Conservation (phyloP, 2,797 vertebrate genomes). For the Chiroxiphia lanceolata region DNA sequence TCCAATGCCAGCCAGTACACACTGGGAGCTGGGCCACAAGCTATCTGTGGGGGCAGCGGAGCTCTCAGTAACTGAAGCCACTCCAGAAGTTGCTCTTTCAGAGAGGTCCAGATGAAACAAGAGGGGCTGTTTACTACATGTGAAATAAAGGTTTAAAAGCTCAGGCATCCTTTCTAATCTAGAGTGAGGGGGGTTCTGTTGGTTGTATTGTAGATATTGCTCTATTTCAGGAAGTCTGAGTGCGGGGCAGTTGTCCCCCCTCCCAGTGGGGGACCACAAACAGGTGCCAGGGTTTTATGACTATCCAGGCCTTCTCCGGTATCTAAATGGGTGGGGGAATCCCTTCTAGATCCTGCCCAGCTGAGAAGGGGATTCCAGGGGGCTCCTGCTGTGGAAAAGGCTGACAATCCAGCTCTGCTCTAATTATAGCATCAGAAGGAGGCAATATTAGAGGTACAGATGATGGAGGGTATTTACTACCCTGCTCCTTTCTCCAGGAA, state of each 20-base stretch:
- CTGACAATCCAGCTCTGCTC: not conserved
- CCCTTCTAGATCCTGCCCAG: constrained; percentile 43
- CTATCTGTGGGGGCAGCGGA: not conserved
- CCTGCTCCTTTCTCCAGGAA: not conserved
- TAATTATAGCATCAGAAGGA: not conserved
- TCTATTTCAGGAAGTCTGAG: constrained; percentile 41
- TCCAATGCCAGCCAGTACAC: not conserved
- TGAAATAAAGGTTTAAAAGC: not conserved
- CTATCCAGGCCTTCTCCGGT: constrained; percentile 27
- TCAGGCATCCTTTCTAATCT: not conserved
- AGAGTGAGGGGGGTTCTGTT: not conserved
- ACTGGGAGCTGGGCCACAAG: not conserved
- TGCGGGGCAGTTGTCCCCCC: constrained; percentile 20
- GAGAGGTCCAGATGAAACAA: constrained; percentile 7
- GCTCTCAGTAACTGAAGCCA: not conserved
- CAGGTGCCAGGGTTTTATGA: constrained; percentile 46
- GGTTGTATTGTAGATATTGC: not conserved
- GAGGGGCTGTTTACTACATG: not conserved
- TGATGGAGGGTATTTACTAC: not conserved
- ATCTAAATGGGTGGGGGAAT: constrained; percentile 46
- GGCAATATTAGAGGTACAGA: not conserved
- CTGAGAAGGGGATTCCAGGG: constrained; percentile 24
- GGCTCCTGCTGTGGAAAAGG: not conserved
- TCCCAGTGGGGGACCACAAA: constrained; percentile 10
- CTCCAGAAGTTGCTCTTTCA: not conserved